Conservation (phyloP, 1,140 invertebrate species). For the Homalodisca vitripennis region DNA sequence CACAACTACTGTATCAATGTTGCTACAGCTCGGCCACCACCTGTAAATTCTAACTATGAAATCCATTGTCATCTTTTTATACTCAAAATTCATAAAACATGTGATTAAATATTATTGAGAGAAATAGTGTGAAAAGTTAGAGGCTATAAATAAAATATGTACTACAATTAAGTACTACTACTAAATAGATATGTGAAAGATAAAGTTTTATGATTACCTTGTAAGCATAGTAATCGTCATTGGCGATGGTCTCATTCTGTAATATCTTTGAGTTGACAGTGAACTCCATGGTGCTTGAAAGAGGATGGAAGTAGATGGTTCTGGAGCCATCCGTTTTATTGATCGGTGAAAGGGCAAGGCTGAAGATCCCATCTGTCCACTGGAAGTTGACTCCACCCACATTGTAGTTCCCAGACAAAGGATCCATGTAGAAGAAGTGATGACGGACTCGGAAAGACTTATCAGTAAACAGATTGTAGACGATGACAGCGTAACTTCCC, state of each 20-base stretch:
- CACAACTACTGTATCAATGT: too few species aligned
- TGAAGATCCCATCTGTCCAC: slow-evolving; percentile 75
- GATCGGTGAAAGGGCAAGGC: slow-evolving; percentile 61
- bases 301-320: slow-evolving; percentile 73
- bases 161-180: too few species aligned
- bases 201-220: too few species aligned
- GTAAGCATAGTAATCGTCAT: slow-evolving; percentile 61
- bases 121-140: too few species aligned
- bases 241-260: slow-evolving; percentile 62
- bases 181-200: too few species aligned
- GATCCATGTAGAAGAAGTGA: slow-evolving; percentile 80
- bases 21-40: too few species aligned
- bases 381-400: slow-evolving; percentile 69
- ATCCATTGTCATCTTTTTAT: too few species aligned
- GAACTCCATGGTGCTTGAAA: slow-evolving; percentile 72
- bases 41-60: too few species aligned
- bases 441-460: slow-evolving; percentile 74
- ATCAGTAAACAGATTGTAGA: slow-evolving; percentile 69
- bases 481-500: slow-evolving; percentile 68
- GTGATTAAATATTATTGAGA: too few species aligned
- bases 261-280: slow-evolving; percentile 53
- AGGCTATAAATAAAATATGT: too few species aligned
- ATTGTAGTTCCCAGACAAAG: slow-evolving; percentile 64
- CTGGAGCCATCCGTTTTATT: slow-evolving; percentile 59
- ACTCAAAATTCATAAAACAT: too few species aligned